A percentile compares a stretch with the other conserved stretches of the same genome.
Conservation (phyloP, 2,113 vertebrate species). For the Apodemus sylvaticus region DNA sequence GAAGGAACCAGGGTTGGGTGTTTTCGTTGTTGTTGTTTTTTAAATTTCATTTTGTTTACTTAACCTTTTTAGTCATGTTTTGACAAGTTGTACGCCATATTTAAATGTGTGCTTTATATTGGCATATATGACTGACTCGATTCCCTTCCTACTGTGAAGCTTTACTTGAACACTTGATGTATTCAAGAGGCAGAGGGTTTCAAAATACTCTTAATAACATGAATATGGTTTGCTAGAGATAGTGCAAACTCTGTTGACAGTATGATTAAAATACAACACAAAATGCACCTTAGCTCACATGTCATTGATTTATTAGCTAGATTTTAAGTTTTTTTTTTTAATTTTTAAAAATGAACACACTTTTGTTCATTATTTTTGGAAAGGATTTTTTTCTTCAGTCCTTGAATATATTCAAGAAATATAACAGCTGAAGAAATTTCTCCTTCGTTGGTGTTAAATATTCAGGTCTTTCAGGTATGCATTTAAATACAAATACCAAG, state of each 20-base stretch:
- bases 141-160: not conserved
- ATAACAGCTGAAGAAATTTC: not conserved
- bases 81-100: not conserved
- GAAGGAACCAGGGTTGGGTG: not conserved
- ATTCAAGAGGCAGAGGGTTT: not conserved
- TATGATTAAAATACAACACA: conserved; percentile 11
- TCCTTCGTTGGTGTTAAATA: not conserved
- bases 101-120: not conserved
- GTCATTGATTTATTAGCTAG: not conserved
- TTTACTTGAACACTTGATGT: not conserved
- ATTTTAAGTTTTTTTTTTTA: not conserved
- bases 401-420: conserved; percentile 22
- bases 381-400: conserved; percentile 33
- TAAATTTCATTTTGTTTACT: not conserved
- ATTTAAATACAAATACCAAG: conserved; percentile 3
- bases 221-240: not conserved
- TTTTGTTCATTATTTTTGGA: not conserved
- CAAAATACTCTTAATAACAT: not conserved
- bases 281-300: not conserved
- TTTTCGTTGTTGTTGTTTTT: not conserved
- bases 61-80: not conserved
- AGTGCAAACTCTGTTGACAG: not conserved
- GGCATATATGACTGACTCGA: not conserved
- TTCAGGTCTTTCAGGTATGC: not conserved
- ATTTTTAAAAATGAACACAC: not conserved